phyloP scores from a whole-genome alignment of 2,113 vertebrate species.

The Vulpes ferrilata region DNA sequence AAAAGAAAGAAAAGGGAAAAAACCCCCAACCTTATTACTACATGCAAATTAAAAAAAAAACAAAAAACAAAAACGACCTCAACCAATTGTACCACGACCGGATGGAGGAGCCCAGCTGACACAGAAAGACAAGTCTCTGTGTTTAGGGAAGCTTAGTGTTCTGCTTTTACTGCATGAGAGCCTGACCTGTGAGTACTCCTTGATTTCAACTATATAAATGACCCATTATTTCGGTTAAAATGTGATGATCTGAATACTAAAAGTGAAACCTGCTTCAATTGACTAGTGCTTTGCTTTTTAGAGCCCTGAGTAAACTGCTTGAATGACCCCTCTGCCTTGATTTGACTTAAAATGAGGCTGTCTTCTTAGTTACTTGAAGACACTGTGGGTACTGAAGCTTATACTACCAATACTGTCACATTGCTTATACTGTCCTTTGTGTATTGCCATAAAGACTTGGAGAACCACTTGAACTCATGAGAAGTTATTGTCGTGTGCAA shows the following conservation, averaged over 20 bases:
- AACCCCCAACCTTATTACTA: constrained; percentile 11
- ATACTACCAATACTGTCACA: background rate
- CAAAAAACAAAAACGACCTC: constrained; percentile 71
- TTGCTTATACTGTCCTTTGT: background rate
- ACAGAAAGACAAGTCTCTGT: constrained; percentile 14
- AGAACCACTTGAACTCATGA: constrained; percentile 8
- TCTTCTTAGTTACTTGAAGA: constrained; percentile 35
- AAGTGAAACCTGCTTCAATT: constrained; percentile 54
- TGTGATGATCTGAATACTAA: constrained; percentile 47
- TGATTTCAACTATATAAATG: constrained; percentile 42
- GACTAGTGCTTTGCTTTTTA: constrained; percentile 49
- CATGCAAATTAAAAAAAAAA: constrained; percentile 69
- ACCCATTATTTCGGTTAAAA: constrained; percentile 32
- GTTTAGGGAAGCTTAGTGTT: constrained; percentile 68
- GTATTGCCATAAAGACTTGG: background rate
- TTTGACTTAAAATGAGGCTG: constrained; percentile 45
- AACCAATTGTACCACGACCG: constrained; percentile 69
- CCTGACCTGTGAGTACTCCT: constrained; percentile 78
- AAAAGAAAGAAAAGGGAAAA: constrained; percentile 62
- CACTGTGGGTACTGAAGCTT: background rate
- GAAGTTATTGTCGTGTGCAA: constrained; percentile 48
- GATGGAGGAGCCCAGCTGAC: constrained; percentile 77
- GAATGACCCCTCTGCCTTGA: background rate
- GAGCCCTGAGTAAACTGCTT: constrained; percentile 38
- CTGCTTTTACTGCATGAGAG: constrained; percentile 55